Base-by-base conservation (phyloP, 2,797 vertebrate genomes). In the Myotis vivesi region DNA sequence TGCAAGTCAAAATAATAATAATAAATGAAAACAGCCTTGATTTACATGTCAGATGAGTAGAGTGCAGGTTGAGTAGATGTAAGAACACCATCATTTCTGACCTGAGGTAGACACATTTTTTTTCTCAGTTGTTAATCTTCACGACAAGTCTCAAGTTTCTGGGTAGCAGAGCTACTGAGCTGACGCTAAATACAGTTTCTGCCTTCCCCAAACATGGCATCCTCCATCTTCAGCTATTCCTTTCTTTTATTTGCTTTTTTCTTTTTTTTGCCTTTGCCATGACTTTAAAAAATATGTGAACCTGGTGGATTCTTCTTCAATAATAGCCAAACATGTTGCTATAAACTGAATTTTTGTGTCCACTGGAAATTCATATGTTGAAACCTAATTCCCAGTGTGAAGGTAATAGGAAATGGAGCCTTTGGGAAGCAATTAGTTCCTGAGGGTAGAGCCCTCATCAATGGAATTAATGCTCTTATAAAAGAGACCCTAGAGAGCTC, bases 1-100 rank as follows among this genome's bases (percentile, higher is more conserved):
- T 59, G 64, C 66, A 92, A 73, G 20, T 79, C 64, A 94, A 95
- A 89, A 59, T 80, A 83, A 23, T 66, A 87, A 93, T 71, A 86
- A 72, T 51, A 41, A 53, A 68, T 79, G 55, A 79, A 95, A 96
- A 77, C 30, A 85, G 38, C 23, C 30, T 89, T 96, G 79, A 90
- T 96, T 96, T 87, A 46, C 44, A 95, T 57, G 10, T 36, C 57
- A 69, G 33, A 59, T 75, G 59, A 93, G 13, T 33, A n/a, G 23
- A 51, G 11, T 55, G 44, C 44, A 86, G 46, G 81, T 57, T 91
- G 66, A 89, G 64, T 72, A 87, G 13, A 66, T 6, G 28, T 51
- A 82, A 89, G 41, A 49, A 46, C 33, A 20, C 8, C 28, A 71
- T 81, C 20, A 28, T 77, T 94, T 91, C 38, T 92, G 44, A 95